A percentile compares a stretch with the other conserved stretches of the same genome.
These are phyloP conservation scores for Temnopleurus reevesii DNA, from an alignment of 53 echinoderm and acorn worm genomes.

Conservation along the genomic window DNA sequence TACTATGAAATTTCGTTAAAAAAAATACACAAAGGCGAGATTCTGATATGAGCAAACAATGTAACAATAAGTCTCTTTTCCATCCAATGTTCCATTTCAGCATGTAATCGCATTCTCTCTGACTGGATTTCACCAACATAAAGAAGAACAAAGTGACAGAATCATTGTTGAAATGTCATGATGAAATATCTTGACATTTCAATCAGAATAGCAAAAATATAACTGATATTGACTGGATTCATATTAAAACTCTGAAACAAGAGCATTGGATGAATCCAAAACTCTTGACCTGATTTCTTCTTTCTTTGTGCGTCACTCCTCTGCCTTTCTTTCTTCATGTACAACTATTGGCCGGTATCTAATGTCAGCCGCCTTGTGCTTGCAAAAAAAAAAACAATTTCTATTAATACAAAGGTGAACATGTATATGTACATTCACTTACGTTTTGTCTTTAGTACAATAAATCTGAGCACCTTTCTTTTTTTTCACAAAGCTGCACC, in stretches of 20 bases:
- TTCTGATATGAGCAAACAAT: no score
- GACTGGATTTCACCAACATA: background rate
- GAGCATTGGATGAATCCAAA: background rate
- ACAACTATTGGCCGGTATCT: background rate
- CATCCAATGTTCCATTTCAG: no score
- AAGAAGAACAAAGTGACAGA: background rate
- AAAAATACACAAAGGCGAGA: no score
- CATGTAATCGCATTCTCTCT: background rate
- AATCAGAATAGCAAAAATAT: background rate
- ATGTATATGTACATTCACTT: no score
- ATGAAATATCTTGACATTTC: conserved; percentile 17
- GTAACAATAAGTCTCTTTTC: no score
- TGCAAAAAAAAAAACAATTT: no score
- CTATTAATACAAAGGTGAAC: no score
- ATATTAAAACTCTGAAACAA: conserved; percentile 5
- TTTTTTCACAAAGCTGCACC: no score
- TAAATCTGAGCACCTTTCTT: no score
- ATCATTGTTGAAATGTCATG: background rate
- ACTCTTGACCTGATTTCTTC: background rate
- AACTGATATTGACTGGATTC: background rate
- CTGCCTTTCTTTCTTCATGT: background rate
- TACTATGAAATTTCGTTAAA: no score
- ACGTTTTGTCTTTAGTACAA: no score
- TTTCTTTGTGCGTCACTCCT: background rate
- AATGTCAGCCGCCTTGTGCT: no score